These are phyloP conservation scores for Zeus faber DNA, from an alignment of 2,113 vertebrate genomes.

Conservation along the genomic window DNA sequence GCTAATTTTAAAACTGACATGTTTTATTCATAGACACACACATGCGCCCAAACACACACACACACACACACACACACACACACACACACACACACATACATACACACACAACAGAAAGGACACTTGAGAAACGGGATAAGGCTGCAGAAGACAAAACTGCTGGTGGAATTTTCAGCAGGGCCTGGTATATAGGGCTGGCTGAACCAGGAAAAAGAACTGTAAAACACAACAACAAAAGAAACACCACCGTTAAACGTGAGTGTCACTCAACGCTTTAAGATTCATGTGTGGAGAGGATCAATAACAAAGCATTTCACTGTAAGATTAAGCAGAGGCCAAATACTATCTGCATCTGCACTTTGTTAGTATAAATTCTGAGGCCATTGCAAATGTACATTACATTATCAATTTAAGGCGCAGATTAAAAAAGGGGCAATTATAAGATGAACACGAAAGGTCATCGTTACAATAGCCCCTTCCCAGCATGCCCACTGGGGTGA, in stretches of 20 bases:
- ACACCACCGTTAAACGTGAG: constrained; percentile 99
- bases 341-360: constrained; percentile 27
- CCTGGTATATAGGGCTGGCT: constrained; percentile 99
- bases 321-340: constrained; percentile 52
- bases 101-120: constrained; percentile 81
- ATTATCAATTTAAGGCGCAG: background rate
- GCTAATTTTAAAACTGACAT: constrained; percentile 39
- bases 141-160: constrained; percentile 99
- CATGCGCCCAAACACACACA: constrained; percentile 4
- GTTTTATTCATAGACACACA: background rate
- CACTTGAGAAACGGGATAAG: constrained; percentile 99
- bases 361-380: constrained; percentile 42
- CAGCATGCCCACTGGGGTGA: constrained; percentile 17
- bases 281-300: constrained; percentile 77
- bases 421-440: constrained; percentile 27
- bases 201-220: constrained; percentile 99
- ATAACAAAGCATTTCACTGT: constrained; percentile 51
- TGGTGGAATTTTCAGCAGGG: constrained; percentile 99
- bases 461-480: too few relatives aligned
- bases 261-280: constrained; percentile 88
- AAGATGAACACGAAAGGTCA: too few relatives aligned
- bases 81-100: constrained; percentile 21
- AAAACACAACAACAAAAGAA: constrained; percentile 99
- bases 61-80: constrained; percentile 16
- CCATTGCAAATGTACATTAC: constrained; percentile 34